Base-by-base conservation (phyloP, 2,113 vertebrate species). In the Grantiella picta region DNA sequence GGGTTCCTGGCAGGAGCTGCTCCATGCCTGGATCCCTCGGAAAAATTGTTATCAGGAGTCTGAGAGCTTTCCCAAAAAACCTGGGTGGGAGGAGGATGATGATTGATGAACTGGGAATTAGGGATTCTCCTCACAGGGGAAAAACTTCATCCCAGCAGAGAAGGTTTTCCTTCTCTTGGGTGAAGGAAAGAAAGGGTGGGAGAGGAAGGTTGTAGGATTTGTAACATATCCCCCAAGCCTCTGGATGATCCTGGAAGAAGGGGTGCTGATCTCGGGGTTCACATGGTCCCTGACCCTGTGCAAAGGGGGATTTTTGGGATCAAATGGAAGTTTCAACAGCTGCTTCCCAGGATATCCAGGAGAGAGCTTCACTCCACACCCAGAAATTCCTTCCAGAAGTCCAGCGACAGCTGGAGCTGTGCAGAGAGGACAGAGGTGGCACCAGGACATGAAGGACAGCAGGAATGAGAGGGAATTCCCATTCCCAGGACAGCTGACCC, bases 11-110 rank as follows among this genome's bases (percentile, higher is more conserved):
- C 1, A 1, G 42, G 11, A 22, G 18, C 7, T 44, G 52, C 31
- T 11, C 38, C 0, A 0, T 0, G n/a, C 42, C 31, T 0, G 0
- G 4, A 2, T 36, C 29, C 21, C n/a, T 21, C 15, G 0, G 31
- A 7, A 16, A 7, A 52, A 3, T 3, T 1, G 2, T 2, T 3
- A 1, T 4, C 0, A 0, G 25, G 27, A 47, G 19, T 2, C 5
- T 7, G 0, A 1, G 0, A 0, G 31, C 10, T 78, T 45, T 33
- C 11, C 52, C 13, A 28, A 35, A 60, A 71, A 6, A 10, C 5
- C 0, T 0, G 3, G 42, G 44, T 25, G 27, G 59, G 59, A 22
- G 40, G 38, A 47, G 31, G 5, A 4, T 0, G 3, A 3, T 47
- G 69, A 8, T 10, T 5, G 38, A 4, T 71, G 27, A 24, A 33